phyloP scores from a whole-genome alignment of 2,888 invertebrate species.

The Seira sanloemensis region DNA sequence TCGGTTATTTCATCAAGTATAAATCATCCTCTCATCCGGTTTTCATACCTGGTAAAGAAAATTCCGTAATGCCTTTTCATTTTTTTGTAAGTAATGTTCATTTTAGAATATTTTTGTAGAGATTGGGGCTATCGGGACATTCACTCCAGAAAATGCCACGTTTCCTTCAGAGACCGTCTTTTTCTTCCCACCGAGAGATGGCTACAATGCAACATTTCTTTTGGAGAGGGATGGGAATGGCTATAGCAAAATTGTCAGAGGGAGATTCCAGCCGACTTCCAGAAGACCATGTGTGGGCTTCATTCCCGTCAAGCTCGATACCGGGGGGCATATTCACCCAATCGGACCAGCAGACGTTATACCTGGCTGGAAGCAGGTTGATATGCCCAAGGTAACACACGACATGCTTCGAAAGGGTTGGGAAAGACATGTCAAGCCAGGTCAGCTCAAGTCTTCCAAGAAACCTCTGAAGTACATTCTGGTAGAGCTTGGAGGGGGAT shows the following conservation, averaged over 20 bases:
- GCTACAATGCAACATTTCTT: too few relatives aligned
- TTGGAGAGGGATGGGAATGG: too few relatives aligned
- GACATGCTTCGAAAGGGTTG: not conserved
- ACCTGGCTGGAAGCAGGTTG: not conserved
- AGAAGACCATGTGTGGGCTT: too few relatives aligned
- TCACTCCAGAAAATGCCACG: too few relatives aligned
- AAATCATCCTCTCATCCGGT: too few relatives aligned
- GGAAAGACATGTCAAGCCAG: not conserved
- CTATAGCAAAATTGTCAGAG: not conserved
- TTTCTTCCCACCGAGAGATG: too few relatives aligned
- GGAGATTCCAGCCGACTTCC: not conserved
- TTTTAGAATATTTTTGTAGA: too few relatives aligned
- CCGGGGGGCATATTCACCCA: not conserved
- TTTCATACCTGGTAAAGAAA: too few relatives aligned
- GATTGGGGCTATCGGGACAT: too few relatives aligned
- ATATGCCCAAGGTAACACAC: not conserved
- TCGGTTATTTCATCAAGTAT: not conserved
- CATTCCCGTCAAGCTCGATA: not conserved
- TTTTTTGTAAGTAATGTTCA: too few relatives aligned
- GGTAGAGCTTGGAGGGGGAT: slow-evolving; percentile 23
- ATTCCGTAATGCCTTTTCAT: too few relatives aligned
- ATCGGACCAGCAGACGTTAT: not conserved
- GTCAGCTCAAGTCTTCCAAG: not conserved
- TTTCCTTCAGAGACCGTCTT: too few relatives aligned
- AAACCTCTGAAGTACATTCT: not conserved